A percentile compares a stretch with the other conserved stretches of the same genome.
These are phyloP conservation scores for Tetranychus urticae DNA, from an alignment of 1,140 invertebrate species.

Conservation along the genomic window DNA sequence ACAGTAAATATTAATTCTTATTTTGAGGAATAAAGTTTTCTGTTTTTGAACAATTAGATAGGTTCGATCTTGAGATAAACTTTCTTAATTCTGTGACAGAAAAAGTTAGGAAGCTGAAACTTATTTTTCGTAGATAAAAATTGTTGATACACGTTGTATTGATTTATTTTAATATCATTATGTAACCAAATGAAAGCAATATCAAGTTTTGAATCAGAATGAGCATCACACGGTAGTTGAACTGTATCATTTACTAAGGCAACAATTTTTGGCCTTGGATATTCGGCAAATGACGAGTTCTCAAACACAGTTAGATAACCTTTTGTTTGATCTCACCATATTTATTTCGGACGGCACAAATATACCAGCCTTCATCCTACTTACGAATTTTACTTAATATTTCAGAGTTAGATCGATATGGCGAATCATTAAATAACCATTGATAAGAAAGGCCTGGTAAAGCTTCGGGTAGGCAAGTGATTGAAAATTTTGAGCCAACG, in stretches of 20 bases:
- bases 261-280: slow-evolving; percentile 33
- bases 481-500: slow-evolving; percentile 68
- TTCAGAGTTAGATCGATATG: slow-evolving; percentile 34
- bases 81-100: too few species aligned
- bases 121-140: too few species aligned
- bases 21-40: too few species aligned
- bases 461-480: slow-evolving; percentile 76
- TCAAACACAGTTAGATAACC: slow-evolving; percentile 34
- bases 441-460: slow-evolving; percentile 63
- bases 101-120: too few species aligned
- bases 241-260: slow-evolving; percentile 41
- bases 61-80: too few species aligned
- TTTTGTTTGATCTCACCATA: slow-evolving; percentile 45
- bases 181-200: slow-evolving; percentile 71
- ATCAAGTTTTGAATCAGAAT: slow-evolving; percentile 53
- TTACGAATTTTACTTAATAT: slow-evolving; percentile 58
- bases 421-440: slow-evolving; percentile 59
- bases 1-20: too few species aligned
- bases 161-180: slow-evolving; percentile 44
- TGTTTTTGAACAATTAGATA: too few species aligned
- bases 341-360: slow-evolving; percentile 60
- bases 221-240: slow-evolving; percentile 49
- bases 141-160: slow-evolving; percentile 15
- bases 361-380: slow-evolving; percentile 66
- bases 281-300: slow-evolving; percentile 40